Base-by-base conservation (phyloP, 2,888 invertebrate species). In the Didymodactylos carnosus region DNA sequence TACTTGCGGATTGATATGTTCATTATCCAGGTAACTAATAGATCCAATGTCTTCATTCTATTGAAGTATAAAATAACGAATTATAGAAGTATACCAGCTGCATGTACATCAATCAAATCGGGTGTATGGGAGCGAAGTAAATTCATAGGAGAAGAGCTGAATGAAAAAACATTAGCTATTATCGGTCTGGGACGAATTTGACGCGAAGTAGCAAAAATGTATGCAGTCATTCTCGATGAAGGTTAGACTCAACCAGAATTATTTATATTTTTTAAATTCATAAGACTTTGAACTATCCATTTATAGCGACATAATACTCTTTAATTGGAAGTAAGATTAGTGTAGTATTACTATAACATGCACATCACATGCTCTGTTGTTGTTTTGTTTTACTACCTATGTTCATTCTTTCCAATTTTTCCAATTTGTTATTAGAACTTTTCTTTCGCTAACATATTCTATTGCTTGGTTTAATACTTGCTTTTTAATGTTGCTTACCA, bases 201-300 rank as follows among this genome's bases (percentile, higher is more conserved):
- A 40, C 87, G 90, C 69, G 94, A 95, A 84, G 97, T 98, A 3
- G 92, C 91, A 3, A 79, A n/a, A 87, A n/a, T 87, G 95, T 77
- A 94, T 98, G 94, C 89, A 91, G 82, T 87, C 91, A 0, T 97
- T 91, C 85, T 94, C 94, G 78, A 97, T 98, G 97, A 90, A 87
- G 84, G 91, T 93, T 83, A 29, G 2, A n/a, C n/a, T n/a, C n/a
- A n/a, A n/a, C n/a, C n/a, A n/a, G n/a, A n/a, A n/a, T n/a, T n/a
- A n/a, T n/a, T n/a, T n/a, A n/a, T n/a, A 27, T 51, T 27, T 53
- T 3, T 49, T 62, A 8, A 4, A 11, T 49, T 49, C 3, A 16
- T 19, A 23, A 49, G 19, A 71, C 14, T 73, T 73, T 16, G 14
- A n/a, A n/a, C n/a, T n/a, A n/a, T 27, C 43, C 10, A 35, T 49